These are phyloP conservation scores for Actinopyga echinites DNA, from an alignment of 53 echinoderm and acorn worm genomes.

Conservation along the genomic window DNA sequence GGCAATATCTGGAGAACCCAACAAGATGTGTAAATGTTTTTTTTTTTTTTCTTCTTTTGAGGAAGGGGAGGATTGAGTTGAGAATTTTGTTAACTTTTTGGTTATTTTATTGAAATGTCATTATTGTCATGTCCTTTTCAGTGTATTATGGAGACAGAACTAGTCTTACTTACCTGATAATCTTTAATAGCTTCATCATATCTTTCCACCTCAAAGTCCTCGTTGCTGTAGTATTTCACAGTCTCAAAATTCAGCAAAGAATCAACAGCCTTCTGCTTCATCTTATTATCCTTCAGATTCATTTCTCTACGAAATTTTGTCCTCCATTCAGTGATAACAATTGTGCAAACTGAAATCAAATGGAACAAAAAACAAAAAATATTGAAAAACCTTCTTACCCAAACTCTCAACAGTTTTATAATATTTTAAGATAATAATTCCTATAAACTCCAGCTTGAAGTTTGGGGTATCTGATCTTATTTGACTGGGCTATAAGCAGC, in stretches of 20 bases:
- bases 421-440: neutral
- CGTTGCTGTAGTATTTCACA: conserved; percentile 96
- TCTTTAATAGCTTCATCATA: conserved; percentile 76
- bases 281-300: conserved; percentile 89
- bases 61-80: no score
- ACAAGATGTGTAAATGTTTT: no score
- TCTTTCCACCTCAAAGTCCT: conserved; percentile 76
- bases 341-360: conserved; percentile 55
- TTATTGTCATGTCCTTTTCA: neutral
- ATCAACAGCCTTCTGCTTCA: conserved; percentile 94
- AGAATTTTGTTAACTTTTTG: no score
- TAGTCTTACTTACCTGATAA: conserved; percentile 67
- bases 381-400: neutral
- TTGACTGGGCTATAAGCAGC: no score
- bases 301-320: conserved; percentile 85
- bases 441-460: no score
- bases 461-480: no score
- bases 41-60: no score
- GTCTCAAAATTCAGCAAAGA: conserved; percentile 98
- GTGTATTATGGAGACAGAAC: neutral
- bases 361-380: neutral
- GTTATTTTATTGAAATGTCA: neutral
- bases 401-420: neutral
- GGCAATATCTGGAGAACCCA: no score
- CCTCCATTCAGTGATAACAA: conserved; percentile 89